A percentile compares a stretch with the other conserved stretches of the same genome.
These are phyloP conservation scores for Antennarius maculatus DNA, from an alignment of 2,797 vertebrate genomes.

Conservation along the genomic window DNA sequence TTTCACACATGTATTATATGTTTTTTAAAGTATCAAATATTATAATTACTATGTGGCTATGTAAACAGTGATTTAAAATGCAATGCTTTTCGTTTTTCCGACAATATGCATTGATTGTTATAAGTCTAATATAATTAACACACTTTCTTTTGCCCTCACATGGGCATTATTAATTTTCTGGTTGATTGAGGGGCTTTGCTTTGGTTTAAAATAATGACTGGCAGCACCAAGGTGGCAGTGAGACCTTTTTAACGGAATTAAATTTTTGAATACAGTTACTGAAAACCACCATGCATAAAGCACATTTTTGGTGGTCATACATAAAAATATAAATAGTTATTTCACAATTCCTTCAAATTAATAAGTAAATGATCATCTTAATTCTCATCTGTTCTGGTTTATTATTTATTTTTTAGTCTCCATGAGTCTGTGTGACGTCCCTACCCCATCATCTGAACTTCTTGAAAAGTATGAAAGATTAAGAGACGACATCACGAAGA, in stretches of 20 bases:
- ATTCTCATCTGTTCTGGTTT: conserved; percentile 13
- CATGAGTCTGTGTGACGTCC: conserved; percentile 64
- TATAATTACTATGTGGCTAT: not conserved
- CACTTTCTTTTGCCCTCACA: not conserved
- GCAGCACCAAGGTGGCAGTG: not conserved
- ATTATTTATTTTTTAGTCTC: conserved; percentile 68
- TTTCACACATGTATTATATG: not conserved
- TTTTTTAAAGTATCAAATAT: not conserved
- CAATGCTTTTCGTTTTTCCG: not conserved
- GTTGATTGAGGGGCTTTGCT: not conserved
- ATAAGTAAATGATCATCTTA: not conserved
- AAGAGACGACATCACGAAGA: conserved; percentile 60
- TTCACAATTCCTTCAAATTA: not conserved
- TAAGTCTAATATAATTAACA: not conserved
- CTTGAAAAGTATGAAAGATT: conserved; percentile 62
- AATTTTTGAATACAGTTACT: not conserved
- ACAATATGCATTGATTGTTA: not conserved
- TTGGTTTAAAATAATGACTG: not conserved
- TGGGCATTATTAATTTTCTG: not conserved
- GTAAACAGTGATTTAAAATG: not conserved
- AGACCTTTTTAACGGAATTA: not conserved
- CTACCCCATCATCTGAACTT: conserved; percentile 70
- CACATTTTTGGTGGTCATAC: not conserved
- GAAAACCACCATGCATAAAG: no score
- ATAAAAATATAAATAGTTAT: not conserved